These are phyloP conservation scores for Sminthurinus signatus DNA, from an alignment of 1,140 invertebrate genomes.

Conservation along the genomic window DNA sequence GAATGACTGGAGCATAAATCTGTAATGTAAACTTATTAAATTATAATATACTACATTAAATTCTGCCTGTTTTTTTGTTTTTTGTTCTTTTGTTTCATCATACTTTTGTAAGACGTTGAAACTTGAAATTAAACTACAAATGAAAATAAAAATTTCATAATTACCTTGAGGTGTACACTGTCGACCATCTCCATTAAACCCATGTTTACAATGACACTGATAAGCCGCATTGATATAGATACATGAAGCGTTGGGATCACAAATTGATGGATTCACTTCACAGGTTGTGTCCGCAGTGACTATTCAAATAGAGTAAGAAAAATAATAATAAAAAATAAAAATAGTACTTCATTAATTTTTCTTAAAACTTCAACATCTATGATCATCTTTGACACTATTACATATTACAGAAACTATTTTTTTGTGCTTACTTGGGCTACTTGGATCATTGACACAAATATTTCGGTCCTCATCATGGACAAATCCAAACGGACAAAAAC, in stretches of 20 bases:
- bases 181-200: conserved; percentile 72
- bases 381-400: neutral
- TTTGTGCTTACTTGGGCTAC: conserved; percentile 35
- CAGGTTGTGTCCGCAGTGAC: conserved; percentile 9
- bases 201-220: conserved; percentile 69
- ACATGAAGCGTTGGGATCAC: conserved; percentile 69
- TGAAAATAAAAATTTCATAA: conserved; percentile 32
- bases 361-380: too few species aligned
- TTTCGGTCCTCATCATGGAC: conserved; percentile 45
- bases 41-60: conserved; percentile 1
- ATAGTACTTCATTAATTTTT: too few species aligned
- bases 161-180: conserved; percentile 57
- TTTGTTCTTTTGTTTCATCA: too few species aligned
- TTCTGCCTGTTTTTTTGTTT: too few species aligned
- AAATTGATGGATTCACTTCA: conserved; percentile 55
- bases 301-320: conserved; percentile 1
- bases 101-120: too few species aligned
- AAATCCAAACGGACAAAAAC: conserved; percentile 53
- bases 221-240: conserved; percentile 56
- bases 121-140: too few species aligned
- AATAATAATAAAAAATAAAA: too few species aligned
- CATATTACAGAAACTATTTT: neutral
- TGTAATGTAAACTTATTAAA: conserved; percentile 28
- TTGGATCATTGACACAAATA: conserved; percentile 42
- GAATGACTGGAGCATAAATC: conserved; percentile 60